Conservation (phyloP, 1,140 invertebrate species). For the Limonius californicus region DNA sequence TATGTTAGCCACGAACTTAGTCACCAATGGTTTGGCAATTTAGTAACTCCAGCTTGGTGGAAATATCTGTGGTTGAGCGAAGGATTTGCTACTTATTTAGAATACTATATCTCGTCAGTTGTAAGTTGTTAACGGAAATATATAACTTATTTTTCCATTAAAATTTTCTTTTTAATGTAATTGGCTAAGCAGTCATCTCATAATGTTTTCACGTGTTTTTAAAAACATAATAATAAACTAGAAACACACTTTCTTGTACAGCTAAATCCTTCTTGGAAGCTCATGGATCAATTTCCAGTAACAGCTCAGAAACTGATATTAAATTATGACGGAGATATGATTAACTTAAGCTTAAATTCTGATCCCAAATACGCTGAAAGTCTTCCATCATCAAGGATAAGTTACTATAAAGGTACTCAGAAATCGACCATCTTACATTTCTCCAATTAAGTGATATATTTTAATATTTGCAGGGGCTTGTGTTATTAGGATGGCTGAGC, state of each 20-base stretch:
- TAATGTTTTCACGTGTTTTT: not conserved
- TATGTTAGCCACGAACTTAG: not conserved
- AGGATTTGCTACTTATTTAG: not conserved
- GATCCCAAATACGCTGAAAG: not conserved
- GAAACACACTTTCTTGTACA: too few relatives aligned
- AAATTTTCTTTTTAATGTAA: too few relatives aligned
- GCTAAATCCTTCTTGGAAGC: not conserved
- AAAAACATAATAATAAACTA: too few relatives aligned
- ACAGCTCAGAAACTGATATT: not conserved
- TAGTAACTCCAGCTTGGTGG: not conserved
- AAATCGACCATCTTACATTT: not conserved
- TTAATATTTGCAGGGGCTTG: not conserved
- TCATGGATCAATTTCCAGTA: not conserved
- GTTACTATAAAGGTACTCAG: not conserved
- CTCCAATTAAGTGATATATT: not conserved
- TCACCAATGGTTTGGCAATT: constrained; percentile 14
- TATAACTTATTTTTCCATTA: too few relatives aligned
- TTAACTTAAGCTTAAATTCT: not conserved
- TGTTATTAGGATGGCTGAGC: too few relatives aligned
- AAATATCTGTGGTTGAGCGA: not conserved
- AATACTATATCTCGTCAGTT: not conserved
- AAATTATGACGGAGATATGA: not conserved
- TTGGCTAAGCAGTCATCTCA: too few relatives aligned
- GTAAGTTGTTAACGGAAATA: too few relatives aligned
- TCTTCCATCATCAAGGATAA: not conserved